Conservation (phyloP, 1,140 invertebrate species). For the Schlechtendalia chinensis region DNA sequence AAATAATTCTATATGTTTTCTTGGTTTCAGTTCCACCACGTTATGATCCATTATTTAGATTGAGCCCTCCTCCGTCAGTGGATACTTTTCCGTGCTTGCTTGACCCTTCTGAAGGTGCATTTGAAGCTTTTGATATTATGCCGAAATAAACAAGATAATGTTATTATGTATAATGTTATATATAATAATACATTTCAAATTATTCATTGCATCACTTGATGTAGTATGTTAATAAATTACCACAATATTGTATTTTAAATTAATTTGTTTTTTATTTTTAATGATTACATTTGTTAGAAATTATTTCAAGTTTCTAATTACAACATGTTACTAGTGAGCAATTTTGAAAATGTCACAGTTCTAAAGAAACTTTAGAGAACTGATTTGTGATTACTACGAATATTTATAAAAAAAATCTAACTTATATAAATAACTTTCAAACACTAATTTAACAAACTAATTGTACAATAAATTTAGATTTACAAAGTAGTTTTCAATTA, state of each 20-base stretch:
- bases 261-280: background rate
- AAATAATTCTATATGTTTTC: background rate
- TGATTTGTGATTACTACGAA: no score
- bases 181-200: background rate
- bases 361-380: no score
- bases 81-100: constrained; percentile 25
- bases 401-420: no score
- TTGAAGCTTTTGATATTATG: constrained; percentile 44
- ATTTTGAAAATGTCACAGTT: no score
- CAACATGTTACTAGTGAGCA: no score
- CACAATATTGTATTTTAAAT: background rate
- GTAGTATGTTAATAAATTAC: constrained; percentile 18
- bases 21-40: constrained; percentile 36
- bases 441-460: no score
- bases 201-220: constrained; percentile 7
- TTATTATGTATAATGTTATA: no score
- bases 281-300: background rate
- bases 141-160: background rate
- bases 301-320: no score
- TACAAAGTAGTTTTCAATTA: no score
- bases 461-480: no score
- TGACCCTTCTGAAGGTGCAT: constrained; percentile 40
- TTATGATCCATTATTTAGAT: constrained; percentile 31
- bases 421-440: no score
- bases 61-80: constrained; percentile 24